Conservation (phyloP, 2,888 invertebrate genomes). For the Euproctis similis region DNA sequence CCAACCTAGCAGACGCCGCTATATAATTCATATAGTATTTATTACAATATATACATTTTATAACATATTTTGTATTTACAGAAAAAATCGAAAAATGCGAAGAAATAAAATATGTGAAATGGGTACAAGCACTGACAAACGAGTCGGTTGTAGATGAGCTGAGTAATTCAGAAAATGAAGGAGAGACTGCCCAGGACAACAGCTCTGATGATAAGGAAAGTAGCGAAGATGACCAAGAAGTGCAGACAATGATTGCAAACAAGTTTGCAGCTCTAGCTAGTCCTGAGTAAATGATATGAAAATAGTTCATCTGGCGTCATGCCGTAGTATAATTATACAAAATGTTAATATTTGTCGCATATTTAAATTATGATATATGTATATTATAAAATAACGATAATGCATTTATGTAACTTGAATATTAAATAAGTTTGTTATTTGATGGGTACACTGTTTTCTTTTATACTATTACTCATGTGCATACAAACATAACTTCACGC, state of each 20-base stretch:
- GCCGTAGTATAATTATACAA: neutral
- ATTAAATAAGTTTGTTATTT: too few species aligned
- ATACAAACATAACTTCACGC: too few species aligned
- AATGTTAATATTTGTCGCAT: neutral
- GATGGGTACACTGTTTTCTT: too few species aligned
- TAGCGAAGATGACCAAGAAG: constrained; percentile 19
- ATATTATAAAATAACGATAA: too few species aligned
- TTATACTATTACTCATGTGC: too few species aligned
- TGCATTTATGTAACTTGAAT: too few species aligned
- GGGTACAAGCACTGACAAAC: constrained; percentile 77
- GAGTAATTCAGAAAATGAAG: constrained; percentile 4
- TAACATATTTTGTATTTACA: too few species aligned
- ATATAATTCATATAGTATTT: too few species aligned
- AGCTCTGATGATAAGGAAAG: constrained; percentile 19
- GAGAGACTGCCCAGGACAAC: neutral
- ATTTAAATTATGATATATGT: too few species aligned
- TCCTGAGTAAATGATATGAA: constrained; percentile 27
- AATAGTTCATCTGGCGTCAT: neutral
- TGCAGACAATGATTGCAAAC: constrained; percentile 45
- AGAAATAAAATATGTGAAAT: constrained; percentile 78
- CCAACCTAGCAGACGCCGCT: too few species aligned
- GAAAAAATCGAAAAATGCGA: constrained; percentile 78
- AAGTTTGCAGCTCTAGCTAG: constrained; percentile 60
- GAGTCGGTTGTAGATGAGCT: constrained; percentile 17
- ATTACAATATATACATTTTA: too few species aligned